Conservation (phyloP, 2,113 vertebrate species). For the Meles meles region DNA sequence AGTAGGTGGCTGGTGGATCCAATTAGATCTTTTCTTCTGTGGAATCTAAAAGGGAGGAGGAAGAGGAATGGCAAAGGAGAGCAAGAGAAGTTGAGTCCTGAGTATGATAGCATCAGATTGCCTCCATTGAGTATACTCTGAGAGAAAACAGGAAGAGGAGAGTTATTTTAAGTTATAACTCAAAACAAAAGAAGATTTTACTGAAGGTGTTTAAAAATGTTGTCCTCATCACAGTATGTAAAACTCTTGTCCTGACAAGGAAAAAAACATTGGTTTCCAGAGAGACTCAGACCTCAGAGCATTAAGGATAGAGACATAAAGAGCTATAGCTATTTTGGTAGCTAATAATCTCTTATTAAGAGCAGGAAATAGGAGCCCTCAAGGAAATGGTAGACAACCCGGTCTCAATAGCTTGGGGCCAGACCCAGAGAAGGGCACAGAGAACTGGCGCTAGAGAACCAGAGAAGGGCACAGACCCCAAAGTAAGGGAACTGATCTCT, state of each 20-base stretch:
- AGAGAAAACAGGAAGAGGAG: not conserved
- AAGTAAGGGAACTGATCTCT: not conserved
- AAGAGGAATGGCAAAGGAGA: not conserved
- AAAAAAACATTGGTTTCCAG: not conserved
- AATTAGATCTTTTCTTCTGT: not conserved
- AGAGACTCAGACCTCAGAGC: not conserved
- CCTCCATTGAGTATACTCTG: not conserved
- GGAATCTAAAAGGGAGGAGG: not conserved
- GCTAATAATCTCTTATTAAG: not conserved
- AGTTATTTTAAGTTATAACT: not conserved
- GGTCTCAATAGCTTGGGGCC: not conserved
- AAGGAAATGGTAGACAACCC: not conserved
- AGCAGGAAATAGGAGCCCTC: not conserved
- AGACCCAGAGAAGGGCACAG: not conserved
- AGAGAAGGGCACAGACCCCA: not conserved
- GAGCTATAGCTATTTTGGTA: not conserved
- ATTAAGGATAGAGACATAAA: not conserved
- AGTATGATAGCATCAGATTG: not conserved
- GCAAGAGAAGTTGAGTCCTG: not conserved
- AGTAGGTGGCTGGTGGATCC: not conserved
- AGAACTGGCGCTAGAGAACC: not conserved
- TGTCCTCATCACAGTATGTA: not conserved
- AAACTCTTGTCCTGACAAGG: not conserved
- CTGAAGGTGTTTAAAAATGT: not conserved
- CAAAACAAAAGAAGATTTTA: not conserved